Evolutionary conservation across 2,113 vertebrate genomes (phyloP).

Genomic region (Macrotus californicus): DNA sequence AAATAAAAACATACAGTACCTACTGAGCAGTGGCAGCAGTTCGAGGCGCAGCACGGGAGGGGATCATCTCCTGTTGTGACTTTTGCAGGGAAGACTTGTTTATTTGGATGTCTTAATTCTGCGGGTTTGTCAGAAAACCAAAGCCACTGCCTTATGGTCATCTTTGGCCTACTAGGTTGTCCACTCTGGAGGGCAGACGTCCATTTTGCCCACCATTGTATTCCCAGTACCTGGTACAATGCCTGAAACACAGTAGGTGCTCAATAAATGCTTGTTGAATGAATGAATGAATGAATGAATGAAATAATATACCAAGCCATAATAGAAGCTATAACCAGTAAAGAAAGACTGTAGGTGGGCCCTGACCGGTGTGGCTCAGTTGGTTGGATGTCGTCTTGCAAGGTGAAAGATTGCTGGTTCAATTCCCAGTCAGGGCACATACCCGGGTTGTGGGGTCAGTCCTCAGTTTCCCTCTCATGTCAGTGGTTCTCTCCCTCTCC

Average conservation of each 20-base stretch:
- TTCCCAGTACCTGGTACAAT: background rate
- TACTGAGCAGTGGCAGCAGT: background rate
- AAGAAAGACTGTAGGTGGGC: background rate
- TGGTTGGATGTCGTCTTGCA: too few relatives aligned
- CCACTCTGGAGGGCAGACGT: background rate
- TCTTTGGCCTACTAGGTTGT: background rate
- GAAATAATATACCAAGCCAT: background rate
- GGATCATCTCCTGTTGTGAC: background rate
- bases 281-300: background rate
- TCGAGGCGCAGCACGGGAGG: rapidly evolving
- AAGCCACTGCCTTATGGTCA: background rate
- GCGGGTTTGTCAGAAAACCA: background rate
- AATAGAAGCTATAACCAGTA: background rate
- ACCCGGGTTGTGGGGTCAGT: too few relatives aligned
- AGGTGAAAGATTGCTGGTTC: too few relatives aligned
- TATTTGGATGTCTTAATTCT: background rate
- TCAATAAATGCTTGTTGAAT: background rate
- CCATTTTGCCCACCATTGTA: background rate
- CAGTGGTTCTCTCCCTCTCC: too few relatives aligned
- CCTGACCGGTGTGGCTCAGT: too few relatives aligned
- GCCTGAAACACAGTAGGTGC: background rate
- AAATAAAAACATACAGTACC: background rate
- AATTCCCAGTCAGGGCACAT: too few relatives aligned
- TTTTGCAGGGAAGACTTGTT: background rate
- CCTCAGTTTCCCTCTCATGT: too few relatives aligned